Base-by-base conservation (phyloP, 2,797 vertebrate species). In the Hybognathus amarus region DNA sequence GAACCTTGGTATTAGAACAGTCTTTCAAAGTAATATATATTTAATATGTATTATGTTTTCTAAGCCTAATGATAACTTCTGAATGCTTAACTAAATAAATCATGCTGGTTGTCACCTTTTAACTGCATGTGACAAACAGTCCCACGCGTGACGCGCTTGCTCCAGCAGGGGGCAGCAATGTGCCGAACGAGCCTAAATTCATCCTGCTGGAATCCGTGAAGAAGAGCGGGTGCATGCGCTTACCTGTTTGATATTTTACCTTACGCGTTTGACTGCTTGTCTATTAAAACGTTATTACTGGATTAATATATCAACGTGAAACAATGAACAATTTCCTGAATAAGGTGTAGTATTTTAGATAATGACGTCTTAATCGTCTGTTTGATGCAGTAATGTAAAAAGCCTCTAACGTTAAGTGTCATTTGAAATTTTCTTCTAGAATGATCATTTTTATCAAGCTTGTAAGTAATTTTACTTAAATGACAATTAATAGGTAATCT, bases 291-390 rank as follows among this genome's bases (percentile, higher is more conserved):
- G 22, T 80, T 42, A 9, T 10, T 22, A 6, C 6, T 47, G 20
- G 69, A 63, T 64, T 75, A 0, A 45, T 64, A 61, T 11, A 13
- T 79, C n/a, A 47, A 6, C 22, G n/a, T 69, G 42, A 38, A 78
- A 66, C 4, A 24, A 88, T 88, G 87, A 86, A 38, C 33, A 2
- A 45, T n/a, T 77, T 88, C 45, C n/a, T 68, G 4, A 74, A 79
- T 68, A 82, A 86, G 84, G 87, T 86, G 36, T 5, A 6, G 64
- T 18, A 38, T 82, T 50, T 2, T 2, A 22, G 9, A 11, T 24
- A 36, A 59, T 70, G 11, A n/a, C 33, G 38, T 18, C 3, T 61
- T 22, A 36, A 17, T 36, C 63, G 42, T 71, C 10, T n/a, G n/a
- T n/a, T n/a, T n/a, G n/a, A n/a, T n/a, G 7, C 71, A 52, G 33